These are phyloP conservation scores for Catharus fuscescens DNA, from an alignment of 2,113 vertebrate genomes.

Conservation along the genomic window DNA sequence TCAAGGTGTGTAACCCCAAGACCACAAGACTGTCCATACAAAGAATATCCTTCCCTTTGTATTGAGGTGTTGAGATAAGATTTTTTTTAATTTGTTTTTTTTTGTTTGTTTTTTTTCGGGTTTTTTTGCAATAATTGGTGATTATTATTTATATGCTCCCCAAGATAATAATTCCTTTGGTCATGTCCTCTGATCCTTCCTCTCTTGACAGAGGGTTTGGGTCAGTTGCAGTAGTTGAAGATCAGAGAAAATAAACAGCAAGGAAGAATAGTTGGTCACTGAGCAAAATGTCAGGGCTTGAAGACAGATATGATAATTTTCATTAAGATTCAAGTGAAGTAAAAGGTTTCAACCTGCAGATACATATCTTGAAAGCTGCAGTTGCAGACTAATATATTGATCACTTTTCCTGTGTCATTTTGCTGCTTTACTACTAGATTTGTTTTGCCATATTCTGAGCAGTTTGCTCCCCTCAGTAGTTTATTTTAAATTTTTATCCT, in stretches of 20 bases:
- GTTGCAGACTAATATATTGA: background rate
- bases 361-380: background rate
- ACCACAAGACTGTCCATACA: background rate
- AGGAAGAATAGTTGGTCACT: background rate
- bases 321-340: background rate
- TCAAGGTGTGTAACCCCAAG: accelerated
- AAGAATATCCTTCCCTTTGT: background rate
- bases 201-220: background rate
- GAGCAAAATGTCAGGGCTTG: background rate
- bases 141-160: background rate
- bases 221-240: background rate
- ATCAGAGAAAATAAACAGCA: background rate
- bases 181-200: background rate
- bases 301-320: background rate
- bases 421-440: background rate
- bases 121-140: background rate
- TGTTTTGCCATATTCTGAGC: background rate
- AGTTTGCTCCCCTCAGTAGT: background rate
- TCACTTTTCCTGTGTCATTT: background rate
- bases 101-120: too few species aligned
- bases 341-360: background rate
- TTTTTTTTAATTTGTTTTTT: too few species aligned
- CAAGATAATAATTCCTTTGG: background rate
- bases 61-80: too few species aligned
- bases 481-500: background rate